A percentile compares a stretch with the other conserved stretches of the same genome.
These are phyloP conservation scores for Pandemis cinnamomeana DNA, from an alignment of 2,888 invertebrate genomes.

Conservation along the genomic window DNA sequence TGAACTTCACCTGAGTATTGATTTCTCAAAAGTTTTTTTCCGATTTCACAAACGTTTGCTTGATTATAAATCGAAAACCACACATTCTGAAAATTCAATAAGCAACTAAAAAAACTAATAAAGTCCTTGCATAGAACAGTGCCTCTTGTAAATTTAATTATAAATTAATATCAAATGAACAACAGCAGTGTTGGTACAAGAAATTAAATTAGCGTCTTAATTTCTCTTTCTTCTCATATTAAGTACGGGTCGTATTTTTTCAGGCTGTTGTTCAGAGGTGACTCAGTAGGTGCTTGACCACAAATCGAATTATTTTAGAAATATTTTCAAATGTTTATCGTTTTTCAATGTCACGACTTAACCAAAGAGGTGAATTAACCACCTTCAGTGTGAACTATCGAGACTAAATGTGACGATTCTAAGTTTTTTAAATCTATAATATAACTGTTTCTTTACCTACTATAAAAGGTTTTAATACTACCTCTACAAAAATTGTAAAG, in stretches of 20 bases:
- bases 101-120: background rate
- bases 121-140: background rate
- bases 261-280: constrained; percentile 11
- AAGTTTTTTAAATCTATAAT: constrained; percentile 40
- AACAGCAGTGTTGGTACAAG: background rate
- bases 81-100: background rate
- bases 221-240: background rate
- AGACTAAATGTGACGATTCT: constrained; percentile 34
- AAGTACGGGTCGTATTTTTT: background rate
- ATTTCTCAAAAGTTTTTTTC: background rate
- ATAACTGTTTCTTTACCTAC: constrained; percentile 47
- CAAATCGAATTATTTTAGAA: background rate
- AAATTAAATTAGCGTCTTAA: background rate
- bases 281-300: background rate
- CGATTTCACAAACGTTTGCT: background rate
- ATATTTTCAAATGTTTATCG: background rate
- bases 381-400: constrained; percentile 21
- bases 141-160: background rate
- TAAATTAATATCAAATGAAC: background rate
- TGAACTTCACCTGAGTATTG: background rate
- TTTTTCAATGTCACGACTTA: background rate
- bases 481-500: constrained; percentile 82
- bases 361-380: background rate
- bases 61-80: background rate
- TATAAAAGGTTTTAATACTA: constrained; percentile 57